These are phyloP conservation scores for Dusona sp. DNA, from an alignment of 2,888 invertebrate species.

Conservation along the genomic window DNA sequence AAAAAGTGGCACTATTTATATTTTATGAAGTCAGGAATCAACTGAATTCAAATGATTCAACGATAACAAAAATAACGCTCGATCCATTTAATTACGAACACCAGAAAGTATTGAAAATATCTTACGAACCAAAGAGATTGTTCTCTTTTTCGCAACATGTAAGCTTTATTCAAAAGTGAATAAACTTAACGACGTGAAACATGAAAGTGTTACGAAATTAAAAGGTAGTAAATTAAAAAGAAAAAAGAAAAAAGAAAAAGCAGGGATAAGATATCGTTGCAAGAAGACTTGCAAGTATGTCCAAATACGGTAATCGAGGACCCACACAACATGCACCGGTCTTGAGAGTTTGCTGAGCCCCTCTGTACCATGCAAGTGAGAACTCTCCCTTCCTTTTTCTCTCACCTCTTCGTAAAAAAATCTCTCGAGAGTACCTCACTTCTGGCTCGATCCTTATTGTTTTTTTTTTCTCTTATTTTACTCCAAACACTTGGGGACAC, in stretches of 20 bases:
- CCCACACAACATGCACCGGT: constrained; percentile 53
- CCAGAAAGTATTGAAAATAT: neutral
- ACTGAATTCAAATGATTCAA: too few species aligned
- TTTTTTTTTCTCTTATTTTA: neutral
- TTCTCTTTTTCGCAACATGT: neutral
- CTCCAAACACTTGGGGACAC: constrained; percentile 38
- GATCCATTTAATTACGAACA: neutral
- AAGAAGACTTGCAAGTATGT: constrained; percentile 46
- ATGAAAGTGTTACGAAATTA: constrained; percentile 5
- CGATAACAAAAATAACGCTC: neutral
- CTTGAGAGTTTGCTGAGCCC: constrained; percentile 45
- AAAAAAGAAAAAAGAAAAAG: neutral
- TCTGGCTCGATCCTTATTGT: neutral
- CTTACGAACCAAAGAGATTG: neutral
- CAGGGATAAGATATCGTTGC: constrained; percentile 40
- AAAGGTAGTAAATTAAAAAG: neutral
- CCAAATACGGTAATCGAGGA: constrained; percentile 64
- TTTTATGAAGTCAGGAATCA: neutral
- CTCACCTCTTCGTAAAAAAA: constrained; percentile 49
- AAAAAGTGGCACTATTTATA: neutral
- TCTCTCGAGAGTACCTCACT: neutral
- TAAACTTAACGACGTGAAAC: neutral
- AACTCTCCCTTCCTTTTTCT: constrained; percentile 19
- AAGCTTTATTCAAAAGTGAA: neutral
- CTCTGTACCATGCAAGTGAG: constrained; percentile 36